Base-by-base conservation (phyloP, 2,113 vertebrate species). In the Clarias magur region DNA sequence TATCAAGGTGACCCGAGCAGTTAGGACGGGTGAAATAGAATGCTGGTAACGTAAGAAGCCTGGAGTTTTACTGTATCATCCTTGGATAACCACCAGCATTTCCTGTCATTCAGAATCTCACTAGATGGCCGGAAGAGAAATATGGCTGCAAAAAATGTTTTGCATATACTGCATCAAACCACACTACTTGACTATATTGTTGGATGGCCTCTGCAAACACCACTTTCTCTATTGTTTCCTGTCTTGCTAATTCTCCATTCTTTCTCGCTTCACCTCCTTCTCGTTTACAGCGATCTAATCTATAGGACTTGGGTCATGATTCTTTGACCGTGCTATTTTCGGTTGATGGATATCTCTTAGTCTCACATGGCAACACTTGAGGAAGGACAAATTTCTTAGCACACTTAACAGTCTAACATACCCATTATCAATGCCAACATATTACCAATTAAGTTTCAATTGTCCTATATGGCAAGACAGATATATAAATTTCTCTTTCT, bases 211-310 rank as follows among this genome's bases (percentile, higher is more conserved):
- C 19, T 38, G 6, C 5, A 48, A 48, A 48, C 48, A 42, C 6
- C 42, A 42, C 10, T 75, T 25, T 84, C n/a, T 88, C 67, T 88
- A 30, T 30, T 75, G 15, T 11, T 30, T 8, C 59, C 63, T 13
- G 0, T 34, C 48, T 83, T 65, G 73, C 67, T 85, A 67, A 85
- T n/a, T 3, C 15, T 84, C 59, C 59, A 72, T 72, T 72, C 30
- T 19, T 19, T 75, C 59, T 19, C 48, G 59, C 68, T 57, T 56
- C 53, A 3, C 78, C 19, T 27, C 78, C 54, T 30, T 59, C n/a
- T 57, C 17, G 19, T 67, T 25, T 76, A 76, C 38, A 76, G 42
- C 42, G 8, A 48, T 25, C n/a, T 2, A 54, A 16, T n/a, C 48
- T 78, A 25, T 76, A 53, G 42, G 42, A 53, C 10, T 53, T n/a